These are phyloP conservation scores for Enteromius anoplus DNA, from an alignment of 2,797 vertebrate species.

Conservation along the genomic window DNA sequence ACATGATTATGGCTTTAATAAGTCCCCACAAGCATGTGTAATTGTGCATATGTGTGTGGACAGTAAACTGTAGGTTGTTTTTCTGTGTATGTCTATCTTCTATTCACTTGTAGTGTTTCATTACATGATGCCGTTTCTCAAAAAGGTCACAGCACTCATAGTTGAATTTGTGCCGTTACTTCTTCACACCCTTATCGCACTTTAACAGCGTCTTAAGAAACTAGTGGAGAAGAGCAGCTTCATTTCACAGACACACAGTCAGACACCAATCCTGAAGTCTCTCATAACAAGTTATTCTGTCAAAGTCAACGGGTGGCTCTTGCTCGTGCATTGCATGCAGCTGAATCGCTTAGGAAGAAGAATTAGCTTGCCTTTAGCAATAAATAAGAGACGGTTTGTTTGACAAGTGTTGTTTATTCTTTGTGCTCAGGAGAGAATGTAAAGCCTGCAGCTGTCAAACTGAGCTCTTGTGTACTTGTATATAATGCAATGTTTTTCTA, in stretches of 20 bases:
- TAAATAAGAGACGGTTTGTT: constrained; percentile 55
- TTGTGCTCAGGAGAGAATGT: constrained; percentile 40
- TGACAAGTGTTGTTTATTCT: constrained; percentile 49
- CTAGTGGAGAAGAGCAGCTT: constrained; percentile 20
- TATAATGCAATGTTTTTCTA: background rate
- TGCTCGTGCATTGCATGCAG: constrained; percentile 24
- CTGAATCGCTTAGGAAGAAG: constrained; percentile 44
- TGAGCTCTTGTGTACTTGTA: background rate
- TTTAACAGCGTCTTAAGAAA: constrained; percentile 22
- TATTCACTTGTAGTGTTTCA: background rate
- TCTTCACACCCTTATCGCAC: background rate
- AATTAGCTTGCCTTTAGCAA: constrained; percentile 50
- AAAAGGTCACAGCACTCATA: background rate
- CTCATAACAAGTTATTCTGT: constrained; percentile 48
- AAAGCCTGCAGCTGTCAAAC: constrained; percentile 28
- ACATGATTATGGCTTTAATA: background rate
- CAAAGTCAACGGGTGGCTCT: constrained; percentile 8
- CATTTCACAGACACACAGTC: constrained; percentile 26
- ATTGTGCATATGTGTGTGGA: background rate
- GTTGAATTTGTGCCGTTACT: constrained; percentile 1
- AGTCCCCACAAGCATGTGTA: background rate
- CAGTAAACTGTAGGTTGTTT: background rate
- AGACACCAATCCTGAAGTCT: constrained; percentile 37
- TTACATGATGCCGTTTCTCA: background rate
- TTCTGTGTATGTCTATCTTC: background rate